These are phyloP conservation scores for Oreochromis grahami DNA, from an alignment of 2,797 vertebrate species.

Conservation along the genomic window DNA sequence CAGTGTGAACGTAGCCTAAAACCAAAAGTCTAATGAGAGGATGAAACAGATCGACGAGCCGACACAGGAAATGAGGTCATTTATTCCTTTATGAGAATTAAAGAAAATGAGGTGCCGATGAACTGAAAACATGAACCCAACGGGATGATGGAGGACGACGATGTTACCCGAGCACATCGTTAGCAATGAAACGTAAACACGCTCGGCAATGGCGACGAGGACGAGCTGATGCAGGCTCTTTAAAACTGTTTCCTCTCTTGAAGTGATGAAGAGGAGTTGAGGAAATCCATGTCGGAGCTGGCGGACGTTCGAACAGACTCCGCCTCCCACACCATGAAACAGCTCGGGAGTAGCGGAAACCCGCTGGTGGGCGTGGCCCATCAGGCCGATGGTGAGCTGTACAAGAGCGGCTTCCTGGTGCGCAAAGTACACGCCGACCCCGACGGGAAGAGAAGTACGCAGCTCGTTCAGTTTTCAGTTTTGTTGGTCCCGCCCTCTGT, in stretches of 20 bases:
- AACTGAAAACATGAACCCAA: background rate
- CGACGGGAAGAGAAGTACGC: constrained; percentile 91
- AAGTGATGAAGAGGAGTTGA: constrained; percentile 94
- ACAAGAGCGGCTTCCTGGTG: constrained; percentile 90
- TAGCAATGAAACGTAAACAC: background rate
- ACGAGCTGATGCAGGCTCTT: background rate
- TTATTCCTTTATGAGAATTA: background rate
- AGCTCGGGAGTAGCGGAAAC: constrained; percentile 84
- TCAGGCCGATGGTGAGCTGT: constrained; percentile 84
- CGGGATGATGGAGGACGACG: background rate
- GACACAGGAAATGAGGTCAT: background rate
- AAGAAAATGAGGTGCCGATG: accelerated
- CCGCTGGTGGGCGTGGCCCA: constrained; percentile 88
- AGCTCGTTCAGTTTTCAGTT: background rate
- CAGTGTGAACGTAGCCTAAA: too few relatives aligned
- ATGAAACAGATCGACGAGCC: background rate
- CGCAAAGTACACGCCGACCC: constrained; percentile 95
- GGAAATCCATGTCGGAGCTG: constrained; percentile 89
- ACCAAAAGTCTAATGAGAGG: background rate
- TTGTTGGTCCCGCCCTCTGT: background rate
- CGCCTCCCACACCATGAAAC: constrained; percentile 91
- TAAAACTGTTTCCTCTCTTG: background rate
- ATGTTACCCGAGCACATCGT: background rate
- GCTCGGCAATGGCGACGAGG: background rate
- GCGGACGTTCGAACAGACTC: constrained; percentile 82